Evolutionary conservation across 2,888 invertebrate species (phyloP), one percentile per base, ranked within the genome.

Genomic region (Hirtodrosophila histrioides): DNA sequence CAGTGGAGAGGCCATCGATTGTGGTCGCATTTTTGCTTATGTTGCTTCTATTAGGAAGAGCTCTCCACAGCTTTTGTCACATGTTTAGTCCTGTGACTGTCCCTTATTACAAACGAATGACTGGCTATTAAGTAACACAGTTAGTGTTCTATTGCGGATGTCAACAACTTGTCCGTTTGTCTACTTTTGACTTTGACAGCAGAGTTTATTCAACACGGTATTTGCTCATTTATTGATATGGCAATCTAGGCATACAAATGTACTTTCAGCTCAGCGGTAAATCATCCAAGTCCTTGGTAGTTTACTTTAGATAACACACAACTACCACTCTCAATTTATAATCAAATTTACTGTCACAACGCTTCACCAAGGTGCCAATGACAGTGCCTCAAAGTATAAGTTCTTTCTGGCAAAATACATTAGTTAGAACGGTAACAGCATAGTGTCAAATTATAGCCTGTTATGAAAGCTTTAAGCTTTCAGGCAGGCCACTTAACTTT

Each of bases 21-120:
- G 87, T 74, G 81, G 85, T 86, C 81, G 69, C 77, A 73, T 77
- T 74, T 86, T 74, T 77, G 77, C 67, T 83, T 72, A 63, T 76
- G 63, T 65, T 79, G 80, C 35, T 61, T 76, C 74, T 64, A 69
- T 80, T 86, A 48, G 56, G 7, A 31, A 75, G 31, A 31, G 9
- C 31, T 31, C 64, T 45, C 40, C 40, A 41, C 37, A 33, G 69
- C 75, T 56, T 56, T 54, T 54, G 54, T 81, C 85, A 64, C 66
- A 49, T 66, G 74, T 70, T 71, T 60, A 75, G 53, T 53, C 37
- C 45, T 71, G 55, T 56, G 76, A 66, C 60, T 75, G 66, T 44
- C 76, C 72, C 56, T 72, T 55, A 64, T 64, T 64, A 55, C 39
- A 31, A 31, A 31, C 63, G 46, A 58, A 57, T 46, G 40, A 7